phyloP scores from a whole-genome alignment of 2,888 invertebrate species.

The Mesorhabditis spiculigera region DNA sequence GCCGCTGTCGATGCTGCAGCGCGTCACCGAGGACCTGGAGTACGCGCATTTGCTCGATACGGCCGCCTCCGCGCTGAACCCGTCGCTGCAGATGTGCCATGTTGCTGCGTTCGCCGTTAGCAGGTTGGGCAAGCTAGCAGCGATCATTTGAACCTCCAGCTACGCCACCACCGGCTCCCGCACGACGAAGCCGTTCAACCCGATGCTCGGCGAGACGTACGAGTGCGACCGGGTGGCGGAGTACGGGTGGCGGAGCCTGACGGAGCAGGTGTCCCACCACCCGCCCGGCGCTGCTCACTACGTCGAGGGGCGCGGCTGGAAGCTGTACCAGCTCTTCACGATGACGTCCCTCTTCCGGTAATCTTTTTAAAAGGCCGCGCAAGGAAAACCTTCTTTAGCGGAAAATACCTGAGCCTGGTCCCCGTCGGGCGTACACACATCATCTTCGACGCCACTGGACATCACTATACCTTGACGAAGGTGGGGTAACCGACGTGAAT shows the following conservation, averaged over 20 bases:
- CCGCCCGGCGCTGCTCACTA: constrained; percentile 97
- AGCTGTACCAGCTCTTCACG: constrained; percentile 84
- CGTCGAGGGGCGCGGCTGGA: constrained; percentile 85
- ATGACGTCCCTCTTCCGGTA: constrained; percentile 90
- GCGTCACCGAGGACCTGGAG: constrained; percentile 95
- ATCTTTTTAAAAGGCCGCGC: neutral
- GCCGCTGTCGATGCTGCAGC: constrained; percentile 95
- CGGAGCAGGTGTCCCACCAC: constrained; percentile 94
- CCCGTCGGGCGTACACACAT: constrained; percentile 70
- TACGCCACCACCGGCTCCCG: constrained; percentile 39
- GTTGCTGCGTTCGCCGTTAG: constrained; percentile 53
- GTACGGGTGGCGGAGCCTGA: constrained; percentile 88
- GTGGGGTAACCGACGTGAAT: constrained; percentile 61
- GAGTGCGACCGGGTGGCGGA: constrained; percentile 94
- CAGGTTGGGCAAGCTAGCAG: constrained; percentile 16
- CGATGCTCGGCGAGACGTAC: constrained; percentile 64
- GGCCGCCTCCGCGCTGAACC: constrained; percentile 69
- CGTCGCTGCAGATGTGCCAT: constrained; percentile 61
- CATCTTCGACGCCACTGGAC: constrained; percentile 62
- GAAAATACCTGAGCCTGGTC: constrained; percentile 84
- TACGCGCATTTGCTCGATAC: constrained; percentile 84
- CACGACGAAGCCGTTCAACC: constrained; percentile 58
- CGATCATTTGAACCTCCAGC: constrained; percentile 18
- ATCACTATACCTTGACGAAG: constrained; percentile 96
- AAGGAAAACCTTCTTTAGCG: constrained; percentile 65